Percentiles rank a stretch among this genome's conserved stretches.
Evolutionary conservation across 2,888 invertebrate genomes (phyloP).

Genomic region (Sarcophaga caerulescens): DNA sequence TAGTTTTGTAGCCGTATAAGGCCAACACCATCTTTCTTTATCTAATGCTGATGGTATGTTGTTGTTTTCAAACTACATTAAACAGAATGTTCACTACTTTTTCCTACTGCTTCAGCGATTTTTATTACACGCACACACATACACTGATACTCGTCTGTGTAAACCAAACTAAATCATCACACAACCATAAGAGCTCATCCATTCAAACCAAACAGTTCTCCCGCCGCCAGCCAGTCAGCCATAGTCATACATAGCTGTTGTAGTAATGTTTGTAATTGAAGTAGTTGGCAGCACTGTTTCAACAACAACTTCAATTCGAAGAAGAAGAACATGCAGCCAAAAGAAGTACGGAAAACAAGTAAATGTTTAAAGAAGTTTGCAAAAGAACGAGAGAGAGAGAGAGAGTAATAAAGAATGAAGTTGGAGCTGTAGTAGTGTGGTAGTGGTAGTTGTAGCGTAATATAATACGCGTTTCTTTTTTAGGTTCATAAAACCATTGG

Average conservation of each 20-base stretch:
- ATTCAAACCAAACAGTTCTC: neutral
- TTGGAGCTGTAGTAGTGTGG: slow-evolving; percentile 21
- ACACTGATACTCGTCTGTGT: slow-evolving; percentile 4
- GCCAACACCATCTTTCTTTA: slow-evolving; percentile 51
- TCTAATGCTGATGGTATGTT: slow-evolving; percentile 34
- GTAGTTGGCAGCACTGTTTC: slow-evolving; percentile 14
- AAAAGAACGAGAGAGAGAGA: slow-evolving; percentile 6
- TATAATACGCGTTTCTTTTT: neutral
- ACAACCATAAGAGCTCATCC: neutral
- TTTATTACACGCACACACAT: neutral
- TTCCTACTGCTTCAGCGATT: slow-evolving; percentile 7
- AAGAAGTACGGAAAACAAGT: too few species aligned
- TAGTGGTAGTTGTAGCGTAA: neutral
- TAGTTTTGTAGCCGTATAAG: slow-evolving; percentile 55
- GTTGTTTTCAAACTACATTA: slow-evolving; percentile 12
- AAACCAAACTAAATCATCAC: neutral
- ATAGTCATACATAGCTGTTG: slow-evolving; percentile 1
- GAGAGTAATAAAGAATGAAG: neutral
- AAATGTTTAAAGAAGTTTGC: too few species aligned
- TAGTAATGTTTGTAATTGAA: slow-evolving; percentile 41
- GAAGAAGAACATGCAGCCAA: neutral
- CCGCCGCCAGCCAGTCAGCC: slow-evolving; percentile 6
- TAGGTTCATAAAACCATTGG: neutral
- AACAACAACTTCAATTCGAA: slow-evolving; percentile 5
- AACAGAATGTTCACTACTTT: slow-evolving; percentile 22